Evolutionary conservation across 2,113 vertebrate genomes (phyloP).

Genomic region (Pipa parva): DNA sequence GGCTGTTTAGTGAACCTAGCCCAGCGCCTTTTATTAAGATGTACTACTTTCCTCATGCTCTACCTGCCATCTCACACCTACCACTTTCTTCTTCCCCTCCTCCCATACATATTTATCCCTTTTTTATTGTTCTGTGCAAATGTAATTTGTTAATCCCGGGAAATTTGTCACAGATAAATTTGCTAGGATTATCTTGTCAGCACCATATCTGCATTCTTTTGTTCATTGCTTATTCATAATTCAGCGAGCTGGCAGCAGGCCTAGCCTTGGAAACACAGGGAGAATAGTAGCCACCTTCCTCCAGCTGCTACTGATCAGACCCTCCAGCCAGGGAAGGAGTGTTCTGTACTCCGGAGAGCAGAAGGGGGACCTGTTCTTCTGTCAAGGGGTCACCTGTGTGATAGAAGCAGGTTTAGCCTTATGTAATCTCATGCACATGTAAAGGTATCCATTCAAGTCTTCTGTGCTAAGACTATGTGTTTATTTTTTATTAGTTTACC

Average conservation of each 20-base stretch:
- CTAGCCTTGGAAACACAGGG: conserved; percentile 52
- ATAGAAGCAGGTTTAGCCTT: neutral
- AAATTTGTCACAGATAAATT: conserved; percentile 90
- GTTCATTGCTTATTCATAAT: conserved; percentile 89
- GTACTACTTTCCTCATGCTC: conserved; percentile 20
- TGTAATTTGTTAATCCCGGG: conserved; percentile 87
- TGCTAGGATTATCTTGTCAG: conserved; percentile 88
- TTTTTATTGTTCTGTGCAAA: conserved; percentile 86
- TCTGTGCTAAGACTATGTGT: too few species aligned
- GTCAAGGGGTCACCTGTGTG: neutral
- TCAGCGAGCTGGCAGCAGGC: conserved; percentile 81
- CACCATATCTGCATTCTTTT: conserved; percentile 84
- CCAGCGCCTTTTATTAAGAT: conserved; percentile 36
- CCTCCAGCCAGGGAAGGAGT: conserved; percentile 13
- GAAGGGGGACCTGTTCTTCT: neutral
- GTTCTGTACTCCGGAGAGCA: neutral
- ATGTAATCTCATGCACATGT: neutral
- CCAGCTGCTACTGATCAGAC: conserved; percentile 79
- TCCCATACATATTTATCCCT: conserved; percentile 50
- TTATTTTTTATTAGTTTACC: too few species aligned
- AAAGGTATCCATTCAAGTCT: too few species aligned
- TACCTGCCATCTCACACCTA: conserved; percentile 37
- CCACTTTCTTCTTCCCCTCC: conserved; percentile 23
- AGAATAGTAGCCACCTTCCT: conserved; percentile 80
- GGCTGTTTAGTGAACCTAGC: conserved; percentile 30